Base-by-base conservation (phyloP, 2,888 invertebrate genomes). In the Trachelus troglodyta region DNA sequence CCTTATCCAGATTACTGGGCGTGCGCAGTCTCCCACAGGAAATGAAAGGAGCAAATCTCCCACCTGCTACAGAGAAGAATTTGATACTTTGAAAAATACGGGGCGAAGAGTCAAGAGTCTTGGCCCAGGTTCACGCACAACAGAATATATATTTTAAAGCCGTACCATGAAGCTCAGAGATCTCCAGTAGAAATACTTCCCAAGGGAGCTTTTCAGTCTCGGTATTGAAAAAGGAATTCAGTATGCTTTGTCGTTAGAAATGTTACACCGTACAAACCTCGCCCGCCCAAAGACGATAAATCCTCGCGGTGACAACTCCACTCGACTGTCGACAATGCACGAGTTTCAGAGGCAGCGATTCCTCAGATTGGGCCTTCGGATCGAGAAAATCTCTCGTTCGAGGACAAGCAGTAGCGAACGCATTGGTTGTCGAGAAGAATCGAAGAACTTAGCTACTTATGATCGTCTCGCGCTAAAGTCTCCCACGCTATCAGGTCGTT, bases 401-500 rank as follows among this genome's bases (percentile, higher is more conserved):
- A 23, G 56, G 56, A 56, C 56, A 56, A 9, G 23, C 56, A 56
- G 56, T 9, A 56, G 23, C 56, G 2, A 56, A 56, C 56, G 23
- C 56, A 56, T 56, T 56, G 23, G 56, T 56, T 6, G 56, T 15
- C 23, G 56, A 56, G 9, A 56, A 23, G 56, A 56, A 56, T 56
- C 56, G 56, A 56, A 56, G 56, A 56, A 9, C 23, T 56, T 23
- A 4, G 69, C 75, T 56, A n/a, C n/a, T n/a, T n/a, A 30, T 12
- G 56, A 23, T 23, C 15, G 76, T 77, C 74, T 74, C 68, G 69
- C 40, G 31, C 40, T 40, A 37, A 40, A 75, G 40, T 77, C 79
- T 79, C 79, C 79, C 79, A 81, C 77, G 77, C 40, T 30, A 77
- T n/a, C 73, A 34, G 75, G 69, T 73, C 15, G 11, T 37, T 31